These are phyloP conservation scores for Embidobia sp. DNA, from an alignment of 2,888 invertebrate genomes.

Conservation along the genomic window DNA sequence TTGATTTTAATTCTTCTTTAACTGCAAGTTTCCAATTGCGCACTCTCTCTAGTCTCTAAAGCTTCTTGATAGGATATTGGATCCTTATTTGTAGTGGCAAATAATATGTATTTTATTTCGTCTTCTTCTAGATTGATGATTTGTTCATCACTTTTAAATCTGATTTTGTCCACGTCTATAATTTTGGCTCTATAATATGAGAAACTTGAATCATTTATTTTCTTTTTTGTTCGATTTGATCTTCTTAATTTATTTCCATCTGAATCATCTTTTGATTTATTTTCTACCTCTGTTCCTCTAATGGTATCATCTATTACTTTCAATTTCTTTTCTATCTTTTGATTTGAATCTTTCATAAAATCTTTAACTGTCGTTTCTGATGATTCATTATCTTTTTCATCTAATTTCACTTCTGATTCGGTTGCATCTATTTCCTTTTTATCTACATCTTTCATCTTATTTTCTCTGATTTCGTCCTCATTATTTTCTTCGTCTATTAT, in stretches of 20 bases:
- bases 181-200: background rate
- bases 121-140: background rate
- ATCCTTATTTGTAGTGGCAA: background rate
- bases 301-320: background rate
- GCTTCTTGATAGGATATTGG: slow-evolving; percentile 34
- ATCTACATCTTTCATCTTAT: no score
- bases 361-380: background rate
- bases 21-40: slow-evolving; percentile 42
- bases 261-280: background rate
- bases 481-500: no score
- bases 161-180: background rate
- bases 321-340: background rate
- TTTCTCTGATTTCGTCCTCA: no score
- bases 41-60: slow-evolving; percentile 21
- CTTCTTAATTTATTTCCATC: background rate
- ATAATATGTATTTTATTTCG: background rate
- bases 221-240: background rate
- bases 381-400: slow-evolving; percentile 28
- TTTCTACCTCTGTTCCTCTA: background rate
- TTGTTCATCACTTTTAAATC: background rate
- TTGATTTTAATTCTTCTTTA: slow-evolving; percentile 45
- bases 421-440: background rate
- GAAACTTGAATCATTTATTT: background rate
- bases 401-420: background rate
- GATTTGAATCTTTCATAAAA: background rate